Conservation (phyloP, 2,797 vertebrate species). For the Melanotaenia maccullochi region DNA sequence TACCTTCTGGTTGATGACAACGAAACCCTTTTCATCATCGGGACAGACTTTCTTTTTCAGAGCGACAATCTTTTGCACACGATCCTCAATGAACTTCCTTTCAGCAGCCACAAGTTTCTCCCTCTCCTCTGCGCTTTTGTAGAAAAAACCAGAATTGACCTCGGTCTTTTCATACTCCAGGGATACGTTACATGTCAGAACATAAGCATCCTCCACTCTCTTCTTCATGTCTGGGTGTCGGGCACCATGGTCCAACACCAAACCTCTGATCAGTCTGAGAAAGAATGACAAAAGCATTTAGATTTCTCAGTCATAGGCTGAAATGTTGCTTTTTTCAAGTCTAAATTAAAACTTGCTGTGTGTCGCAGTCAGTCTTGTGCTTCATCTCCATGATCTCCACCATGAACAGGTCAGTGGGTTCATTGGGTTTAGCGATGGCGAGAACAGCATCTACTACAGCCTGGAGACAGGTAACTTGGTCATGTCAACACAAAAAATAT, state of each 20-base stretch:
- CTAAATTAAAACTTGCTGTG: conserved; percentile 85
- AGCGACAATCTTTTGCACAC: conserved; percentile 93
- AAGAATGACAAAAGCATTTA: not conserved
- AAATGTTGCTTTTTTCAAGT: not conserved
- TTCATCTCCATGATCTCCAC: conserved; percentile 99
- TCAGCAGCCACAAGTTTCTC: conserved; percentile 96
- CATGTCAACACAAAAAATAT: not conserved
- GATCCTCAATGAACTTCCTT: conserved; percentile 96
- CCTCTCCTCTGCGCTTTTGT: conserved; percentile 94
- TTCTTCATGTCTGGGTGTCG: conserved; percentile 99
- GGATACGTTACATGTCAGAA: conserved; percentile 95
- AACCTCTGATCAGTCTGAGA: conserved; percentile 90
- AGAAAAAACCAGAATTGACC: conserved; percentile 98
- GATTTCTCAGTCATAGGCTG: not conserved
- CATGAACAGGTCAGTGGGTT: conserved; percentile 96
- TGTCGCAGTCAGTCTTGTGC: conserved; percentile 96
- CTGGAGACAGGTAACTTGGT: conserved; percentile 70
- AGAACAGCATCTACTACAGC: conserved; percentile 96
- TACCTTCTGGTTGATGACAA: conserved; percentile 99
- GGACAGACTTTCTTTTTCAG: conserved; percentile 91
- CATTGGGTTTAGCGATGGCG: conserved; percentile 88
- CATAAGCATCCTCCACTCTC: conserved; percentile 92
- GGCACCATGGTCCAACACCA: conserved; percentile 97
- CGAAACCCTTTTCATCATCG: conserved; percentile 90
- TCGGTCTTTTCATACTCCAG: conserved; percentile 98